Evolutionary conservation across 2,888 invertebrate genomes (phyloP).

Genomic region (Eupithecia pulchellata): DNA sequence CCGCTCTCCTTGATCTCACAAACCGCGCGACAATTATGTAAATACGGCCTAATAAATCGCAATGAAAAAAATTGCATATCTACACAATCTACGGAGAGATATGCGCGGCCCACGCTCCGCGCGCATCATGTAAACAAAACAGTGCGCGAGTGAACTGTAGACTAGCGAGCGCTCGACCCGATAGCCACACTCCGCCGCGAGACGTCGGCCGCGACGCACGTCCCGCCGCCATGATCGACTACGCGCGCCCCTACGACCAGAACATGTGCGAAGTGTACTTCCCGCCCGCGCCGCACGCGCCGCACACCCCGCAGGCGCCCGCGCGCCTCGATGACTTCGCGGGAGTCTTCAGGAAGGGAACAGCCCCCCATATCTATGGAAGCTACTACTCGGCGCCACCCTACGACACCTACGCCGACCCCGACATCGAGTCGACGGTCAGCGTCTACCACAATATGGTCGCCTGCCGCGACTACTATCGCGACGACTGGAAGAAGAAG

Average conservation of each 20-base stretch:
- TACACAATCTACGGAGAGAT: constrained; percentile 25
- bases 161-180: constrained; percentile 52
- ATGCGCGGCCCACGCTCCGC: constrained; percentile 38
- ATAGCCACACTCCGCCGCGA: constrained; percentile 66
- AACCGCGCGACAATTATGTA: constrained; percentile 42
- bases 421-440: constrained; percentile 69
- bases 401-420: constrained; percentile 72
- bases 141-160: constrained; percentile 63
- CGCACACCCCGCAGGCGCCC: constrained; percentile 65
- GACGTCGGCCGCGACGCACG: constrained; percentile 63
- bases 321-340: constrained; percentile 80
- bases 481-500: constrained; percentile 83
- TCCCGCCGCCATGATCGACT: constrained; percentile 70
- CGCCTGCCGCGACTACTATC: constrained; percentile 67
- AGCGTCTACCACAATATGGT: constrained; percentile 77
- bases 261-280: constrained; percentile 78
- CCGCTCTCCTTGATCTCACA: constrained; percentile 42
- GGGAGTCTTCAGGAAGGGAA: constrained; percentile 74
- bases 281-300: constrained; percentile 55
- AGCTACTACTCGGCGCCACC: constrained; percentile 70
- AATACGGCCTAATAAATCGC: constrained; percentile 45
- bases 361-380: constrained; percentile 70
- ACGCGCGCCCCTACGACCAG: constrained; percentile 78
- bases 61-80: constrained; percentile 43
- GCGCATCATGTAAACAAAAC: constrained; percentile 72